These are phyloP conservation scores for Melikaiella ostensackeni DNA, from an alignment of 2,888 invertebrate species.

Conservation along the genomic window DNA sequence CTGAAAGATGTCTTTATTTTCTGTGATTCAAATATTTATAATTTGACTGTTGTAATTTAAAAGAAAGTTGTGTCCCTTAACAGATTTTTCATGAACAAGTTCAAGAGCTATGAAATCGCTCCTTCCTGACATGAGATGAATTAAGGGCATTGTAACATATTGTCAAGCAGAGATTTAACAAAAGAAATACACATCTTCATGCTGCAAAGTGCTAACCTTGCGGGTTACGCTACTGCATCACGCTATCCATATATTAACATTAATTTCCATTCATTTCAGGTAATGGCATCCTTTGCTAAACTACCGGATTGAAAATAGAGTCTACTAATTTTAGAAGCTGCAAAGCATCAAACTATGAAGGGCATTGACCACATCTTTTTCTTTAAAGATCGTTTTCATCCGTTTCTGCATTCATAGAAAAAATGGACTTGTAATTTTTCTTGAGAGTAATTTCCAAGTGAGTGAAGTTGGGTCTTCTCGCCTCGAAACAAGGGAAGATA, in stretches of 20 bases:
- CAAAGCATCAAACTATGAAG: background rate
- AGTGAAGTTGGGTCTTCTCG: too few relatives aligned
- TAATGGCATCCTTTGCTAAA: slow-evolving; percentile 4
- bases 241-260: slow-evolving; percentile 24
- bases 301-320: slow-evolving; percentile 10
- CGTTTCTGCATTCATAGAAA: too few relatives aligned
- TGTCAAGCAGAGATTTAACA: slow-evolving; percentile 9
- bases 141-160: background rate
- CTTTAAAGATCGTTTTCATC: too few relatives aligned
- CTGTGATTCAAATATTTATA: background rate
- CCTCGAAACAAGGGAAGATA: too few relatives aligned
- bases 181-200: slow-evolving; percentile 4
- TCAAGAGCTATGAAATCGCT: background rate
- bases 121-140: background rate
- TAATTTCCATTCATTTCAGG: slow-evolving; percentile 19
- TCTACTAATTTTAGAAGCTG: background rate
- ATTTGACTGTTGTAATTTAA: background rate
- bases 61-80: background rate
- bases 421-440: too few relatives aligned
- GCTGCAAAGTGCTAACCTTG: slow-evolving; percentile 13
- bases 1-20: background rate
- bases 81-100: background rate
- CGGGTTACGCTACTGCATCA: slow-evolving; percentile 26
- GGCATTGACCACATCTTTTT: background rate
- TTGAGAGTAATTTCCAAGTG: too few relatives aligned